Base-by-base conservation (phyloP, 2,113 vertebrate genomes). In the Dicentrarchus labrax region DNA sequence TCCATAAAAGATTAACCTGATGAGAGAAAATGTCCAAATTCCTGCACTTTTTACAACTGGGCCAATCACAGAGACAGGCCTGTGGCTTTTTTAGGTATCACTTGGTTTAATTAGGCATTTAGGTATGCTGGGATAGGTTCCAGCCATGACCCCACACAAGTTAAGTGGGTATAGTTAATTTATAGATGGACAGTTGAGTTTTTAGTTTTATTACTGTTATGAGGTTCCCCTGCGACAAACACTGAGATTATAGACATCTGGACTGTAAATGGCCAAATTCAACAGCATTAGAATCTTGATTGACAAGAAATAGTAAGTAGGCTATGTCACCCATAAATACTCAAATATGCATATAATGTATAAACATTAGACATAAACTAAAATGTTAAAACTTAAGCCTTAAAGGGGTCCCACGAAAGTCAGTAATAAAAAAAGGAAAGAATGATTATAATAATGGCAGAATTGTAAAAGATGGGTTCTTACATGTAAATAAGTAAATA, bases 1-100 rank as follows among this genome's bases (percentile, higher is more conserved):
- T 67, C 77, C 61, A 72, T 82, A 43, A 86, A 82, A 79, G 64
- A 78, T 78, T 78, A 48, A 83, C 80, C 68, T 64, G 66, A 59
- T 68, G 75, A 74, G 43, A 68, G 45, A 10, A 71, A 62, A 78
- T 51, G 81, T 54, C 78, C n/a, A 75, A 85, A 70, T 78, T 72
- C 60, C 47, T 82, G 47, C 66, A 41, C 41, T 62, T 15, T 81
- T 72, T 62, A 68, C 24, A 21, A 15, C 56, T 36, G 50, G 75
- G 30, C 64, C 41, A 51, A 65, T 38, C 56, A 19, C 43, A 65
- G 11, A n/a, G 38, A 38, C 22, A 56, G 68, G 51, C 61, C 22
- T 76, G 22, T 47, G 48, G 39, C 47, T 65, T 39, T 64, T 57
- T 64, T 21, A 41, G 53, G 62, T 66, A 60, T 68, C 24, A n/a